Conservation (phyloP, 1,140 invertebrate genomes). For the Drosophila persimilis region DNA sequence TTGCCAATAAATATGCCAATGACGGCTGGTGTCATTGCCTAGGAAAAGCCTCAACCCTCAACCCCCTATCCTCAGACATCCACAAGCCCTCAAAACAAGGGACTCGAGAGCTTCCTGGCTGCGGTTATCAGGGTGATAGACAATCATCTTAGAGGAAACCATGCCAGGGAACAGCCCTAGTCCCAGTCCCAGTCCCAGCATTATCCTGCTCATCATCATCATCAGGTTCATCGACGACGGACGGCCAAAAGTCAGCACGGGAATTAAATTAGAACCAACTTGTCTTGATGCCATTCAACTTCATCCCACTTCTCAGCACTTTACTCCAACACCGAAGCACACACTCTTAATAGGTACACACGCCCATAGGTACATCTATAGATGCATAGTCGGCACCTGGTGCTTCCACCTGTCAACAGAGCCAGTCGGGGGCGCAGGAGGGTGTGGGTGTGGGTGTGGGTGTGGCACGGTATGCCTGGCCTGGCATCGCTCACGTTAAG, state of each 20-base stretch:
- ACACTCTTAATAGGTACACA: too few species aligned
- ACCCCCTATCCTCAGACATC: too few species aligned
- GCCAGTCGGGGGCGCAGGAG: neutral
- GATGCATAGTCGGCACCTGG: slow-evolving; percentile 32
- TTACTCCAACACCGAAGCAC: neutral
- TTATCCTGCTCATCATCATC: neutral
- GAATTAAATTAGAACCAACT: slow-evolving; percentile 75
- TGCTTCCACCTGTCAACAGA: too few species aligned
- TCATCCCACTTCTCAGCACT: slow-evolving; percentile 1
- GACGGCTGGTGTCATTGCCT: neutral
- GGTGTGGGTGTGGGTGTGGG: neutral
- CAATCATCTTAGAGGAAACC: neutral
- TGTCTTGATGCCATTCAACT: slow-evolving; percentile 64
- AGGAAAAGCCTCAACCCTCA: slow-evolving; percentile 19
- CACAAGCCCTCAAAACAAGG: too few species aligned
- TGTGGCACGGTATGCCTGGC: slow-evolving; percentile 4
- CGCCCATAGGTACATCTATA: neutral
- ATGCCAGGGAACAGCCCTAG: too few species aligned
- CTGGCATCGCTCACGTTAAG: slow-evolving; percentile 74
- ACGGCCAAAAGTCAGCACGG: slow-evolving; percentile 46
- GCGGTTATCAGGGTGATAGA: too few species aligned
- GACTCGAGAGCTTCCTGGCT: too few species aligned
- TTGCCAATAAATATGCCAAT: slow-evolving; percentile 47
- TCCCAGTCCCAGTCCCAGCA: neutral
- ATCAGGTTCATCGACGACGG: neutral